Conservation (phyloP, 1,140 invertebrate species). For the Ganaspis sp. region DNA sequence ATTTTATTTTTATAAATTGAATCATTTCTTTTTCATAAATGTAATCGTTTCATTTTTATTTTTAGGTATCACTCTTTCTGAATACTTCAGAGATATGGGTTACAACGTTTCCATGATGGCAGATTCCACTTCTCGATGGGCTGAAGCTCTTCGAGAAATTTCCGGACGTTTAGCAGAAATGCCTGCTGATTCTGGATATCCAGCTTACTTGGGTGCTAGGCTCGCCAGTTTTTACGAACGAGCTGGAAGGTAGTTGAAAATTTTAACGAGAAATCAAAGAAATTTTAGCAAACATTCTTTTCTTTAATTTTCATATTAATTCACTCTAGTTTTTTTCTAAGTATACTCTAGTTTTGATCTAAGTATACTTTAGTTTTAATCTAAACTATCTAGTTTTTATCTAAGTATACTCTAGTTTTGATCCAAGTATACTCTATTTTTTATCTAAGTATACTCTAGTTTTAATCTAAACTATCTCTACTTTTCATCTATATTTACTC, state of each 20-base stretch:
- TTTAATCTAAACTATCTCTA: no score
- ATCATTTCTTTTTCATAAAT: no score
- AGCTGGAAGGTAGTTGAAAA: conserved; percentile 83
- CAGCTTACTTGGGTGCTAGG: conserved; percentile 98
- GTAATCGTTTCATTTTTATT: conserved; percentile 25
- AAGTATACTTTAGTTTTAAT: conserved; percentile 20
- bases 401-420: not conserved
- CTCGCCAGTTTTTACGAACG: conserved; percentile 99
- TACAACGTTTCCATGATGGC: conserved; percentile 99
- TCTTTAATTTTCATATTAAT: conserved; percentile 1
- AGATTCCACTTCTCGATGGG: conserved; percentile 99
- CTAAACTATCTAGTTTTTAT: not conserved
- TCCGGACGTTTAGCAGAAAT: conserved; percentile 99
- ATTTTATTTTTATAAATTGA: no score
- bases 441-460: not conserved
- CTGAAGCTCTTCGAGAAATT: conserved; percentile 99
- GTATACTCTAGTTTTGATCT: no score
- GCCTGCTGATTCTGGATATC: conserved; percentile 99
- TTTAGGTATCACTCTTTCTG: conserved; percentile 95
- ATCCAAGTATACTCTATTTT: no score
- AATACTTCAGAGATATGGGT: conserved; percentile 99
- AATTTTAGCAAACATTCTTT: no score
- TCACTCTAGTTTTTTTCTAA: not conserved
- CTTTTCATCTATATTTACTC: not conserved
- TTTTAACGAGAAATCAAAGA: no score